These are phyloP conservation scores for Poeciliopsis presidionis DNA, from an alignment of 2,797 vertebrate species.

Conservation along the genomic window DNA sequence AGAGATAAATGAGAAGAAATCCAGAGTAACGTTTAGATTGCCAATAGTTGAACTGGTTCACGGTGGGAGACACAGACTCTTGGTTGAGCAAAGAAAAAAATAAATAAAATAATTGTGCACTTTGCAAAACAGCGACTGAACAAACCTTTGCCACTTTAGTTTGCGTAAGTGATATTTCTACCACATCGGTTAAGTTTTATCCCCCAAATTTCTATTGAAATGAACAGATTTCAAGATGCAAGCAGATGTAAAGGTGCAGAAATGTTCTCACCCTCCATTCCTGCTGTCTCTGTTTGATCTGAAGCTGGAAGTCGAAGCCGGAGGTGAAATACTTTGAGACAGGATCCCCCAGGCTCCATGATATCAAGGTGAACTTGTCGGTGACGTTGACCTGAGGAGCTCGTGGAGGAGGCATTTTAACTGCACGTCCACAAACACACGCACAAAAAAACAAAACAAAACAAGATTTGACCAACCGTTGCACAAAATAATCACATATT, in stretches of 20 bases:
- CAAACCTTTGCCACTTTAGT: not conserved
- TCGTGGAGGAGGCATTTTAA: conserved; percentile 72
- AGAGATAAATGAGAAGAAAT: too few species aligned
- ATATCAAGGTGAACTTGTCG: conserved; percentile 41
- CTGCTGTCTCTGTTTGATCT: conserved; percentile 50
- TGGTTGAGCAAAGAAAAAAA: not conserved
- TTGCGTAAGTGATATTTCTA: not conserved
- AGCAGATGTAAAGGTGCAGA: not conserved
- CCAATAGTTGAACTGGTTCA: too few species aligned
- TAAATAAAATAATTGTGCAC: not conserved
- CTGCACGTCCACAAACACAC: conserved; percentile 44
- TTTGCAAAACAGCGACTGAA: not conserved
- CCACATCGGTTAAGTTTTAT: not conserved
- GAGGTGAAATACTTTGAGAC: rapidly evolving
- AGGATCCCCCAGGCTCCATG: conserved; percentile 53
- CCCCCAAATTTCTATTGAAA: too few species aligned
- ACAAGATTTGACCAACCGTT: not conserved
- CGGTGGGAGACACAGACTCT: too few species aligned
- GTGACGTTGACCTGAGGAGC: conserved; percentile 44
- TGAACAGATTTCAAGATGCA: not conserved
- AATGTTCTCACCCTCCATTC: conserved; percentile 60
- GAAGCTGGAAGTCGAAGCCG: conserved; percentile 52
- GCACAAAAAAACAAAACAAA: not conserved
- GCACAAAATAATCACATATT: not conserved
- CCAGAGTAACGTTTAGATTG: too few species aligned